Base-by-base conservation (phyloP, 2,797 vertebrate genomes). In the Petrocephalus schoutedeni region DNA sequence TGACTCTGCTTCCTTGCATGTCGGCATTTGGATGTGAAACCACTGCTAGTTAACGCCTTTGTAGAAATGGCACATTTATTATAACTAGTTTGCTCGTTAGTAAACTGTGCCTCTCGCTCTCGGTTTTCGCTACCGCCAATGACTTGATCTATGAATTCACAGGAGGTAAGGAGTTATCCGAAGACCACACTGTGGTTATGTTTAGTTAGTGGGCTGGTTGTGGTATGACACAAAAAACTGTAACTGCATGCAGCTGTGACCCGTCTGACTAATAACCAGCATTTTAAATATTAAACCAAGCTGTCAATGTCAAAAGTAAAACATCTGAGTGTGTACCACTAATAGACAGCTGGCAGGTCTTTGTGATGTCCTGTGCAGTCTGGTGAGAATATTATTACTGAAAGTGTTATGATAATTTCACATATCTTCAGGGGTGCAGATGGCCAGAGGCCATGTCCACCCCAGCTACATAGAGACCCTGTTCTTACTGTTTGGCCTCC, bases 131-230 rank as follows among this genome's bases (percentile, higher is more conserved):
- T 32, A n/a, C 84, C 12, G 16, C 14, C 32, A 58, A 4, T 36
- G 21, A 10, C 16, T 58, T 41, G 12, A 58, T 86, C 54, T 58
- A 9, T 1, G 36, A 77, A 58, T n/a, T 36, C 53, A 57, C 10
- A 58, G 3, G 82, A 53, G 45, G 49, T 6, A 1, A 19, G 49
- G 12, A 53, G 32, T 41, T 28, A 23, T 23, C 49, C 23, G 45
- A 84, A n/a, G 49, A 84, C 82, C 49, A 28, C n/a, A 84, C 82
- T 84, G 49, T 84, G 82, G 49, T 84, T 84, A 56, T 23, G 49
- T 56, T 49, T 23, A 53, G 1, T 54, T 28, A 56, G 51, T 56
- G 51, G 82, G 21, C 82, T 56, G 4, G 1, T 28, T 84, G 82
- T 84, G 82, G 82, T 84, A 45, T 45, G 71, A 77, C 71, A 77